phyloP scores from a whole-genome alignment of 2,888 invertebrate species.

The Argyresthia goedartella region DNA sequence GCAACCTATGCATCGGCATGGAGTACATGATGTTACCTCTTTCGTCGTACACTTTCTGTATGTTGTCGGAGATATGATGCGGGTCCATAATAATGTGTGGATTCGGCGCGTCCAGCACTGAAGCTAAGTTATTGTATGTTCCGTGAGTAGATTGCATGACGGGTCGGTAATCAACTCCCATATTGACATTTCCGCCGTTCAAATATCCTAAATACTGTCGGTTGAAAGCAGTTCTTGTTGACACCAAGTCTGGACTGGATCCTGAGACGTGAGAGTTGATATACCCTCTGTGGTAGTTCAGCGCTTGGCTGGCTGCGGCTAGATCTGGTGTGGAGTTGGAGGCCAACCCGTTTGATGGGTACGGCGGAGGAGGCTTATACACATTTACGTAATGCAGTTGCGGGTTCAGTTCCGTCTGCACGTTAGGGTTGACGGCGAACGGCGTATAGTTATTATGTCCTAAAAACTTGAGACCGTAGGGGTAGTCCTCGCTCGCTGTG shows the following conservation, averaged over 20 bases:
- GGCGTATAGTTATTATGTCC: slow-evolving; percentile 38
- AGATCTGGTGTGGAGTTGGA: slow-evolving; percentile 89
- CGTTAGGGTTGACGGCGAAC: slow-evolving; percentile 48
- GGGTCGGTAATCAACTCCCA: slow-evolving; percentile 39
- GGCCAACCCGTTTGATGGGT: slow-evolving; percentile 81
- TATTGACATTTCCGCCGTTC: slow-evolving; percentile 33
- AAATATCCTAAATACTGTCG: slow-evolving; percentile 53
- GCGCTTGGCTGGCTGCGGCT: slow-evolving; percentile 77
- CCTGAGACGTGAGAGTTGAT: slow-evolving; percentile 75
- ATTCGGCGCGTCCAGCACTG: slow-evolving; percentile 61
- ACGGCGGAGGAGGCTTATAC: slow-evolving; percentile 88
- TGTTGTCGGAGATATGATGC: slow-evolving; percentile 69
- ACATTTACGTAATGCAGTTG: slow-evolving; percentile 74
- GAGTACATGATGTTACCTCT: slow-evolving; percentile 75
- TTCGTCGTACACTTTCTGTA: slow-evolving; percentile 74
- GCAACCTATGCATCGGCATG: slow-evolving; percentile 65
- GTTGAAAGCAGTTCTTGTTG: slow-evolving; percentile 75
- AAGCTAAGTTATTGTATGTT: slow-evolving; percentile 80
- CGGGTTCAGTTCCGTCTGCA: slow-evolving; percentile 52
- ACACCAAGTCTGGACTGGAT: slow-evolving; percentile 84
- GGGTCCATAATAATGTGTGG: slow-evolving; percentile 70
- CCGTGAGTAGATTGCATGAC: slow-evolving; percentile 72
- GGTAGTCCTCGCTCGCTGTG: slow-evolving; percentile 38
- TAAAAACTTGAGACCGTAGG: slow-evolving; percentile 42
- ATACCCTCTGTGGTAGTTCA: slow-evolving; percentile 55